Percentiles rank a stretch among this genome's conserved stretches.
phyloP scores from a whole-genome alignment of 2,797 vertebrate genomes.

The Oreonectes daqikongensis region DNA sequence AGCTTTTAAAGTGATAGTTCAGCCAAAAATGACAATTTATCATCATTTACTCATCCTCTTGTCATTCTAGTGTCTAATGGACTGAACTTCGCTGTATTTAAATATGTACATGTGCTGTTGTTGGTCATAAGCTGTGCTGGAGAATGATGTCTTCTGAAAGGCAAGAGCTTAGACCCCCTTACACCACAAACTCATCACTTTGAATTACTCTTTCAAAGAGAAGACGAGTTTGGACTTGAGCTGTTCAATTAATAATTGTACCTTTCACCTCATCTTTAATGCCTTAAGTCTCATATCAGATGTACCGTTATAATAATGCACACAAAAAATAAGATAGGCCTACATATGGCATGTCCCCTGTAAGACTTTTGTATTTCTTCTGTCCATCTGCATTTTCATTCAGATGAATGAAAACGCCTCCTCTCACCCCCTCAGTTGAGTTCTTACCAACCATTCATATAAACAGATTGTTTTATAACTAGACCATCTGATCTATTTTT shows the following conservation, averaged over 20 bases:
- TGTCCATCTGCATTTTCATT: background rate
- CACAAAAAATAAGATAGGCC: slow-evolving; percentile 5
- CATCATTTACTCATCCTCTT: background rate
- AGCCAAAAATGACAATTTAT: too few species aligned
- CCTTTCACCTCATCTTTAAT: slow-evolving; percentile 50
- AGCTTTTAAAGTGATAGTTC: too few species aligned
- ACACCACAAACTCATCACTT: slow-evolving; percentile 22
- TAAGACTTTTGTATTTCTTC: too few species aligned
- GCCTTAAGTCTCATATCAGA: slow-evolving; percentile 52
- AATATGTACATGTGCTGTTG: background rate
- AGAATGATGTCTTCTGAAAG: slow-evolving; percentile 19
- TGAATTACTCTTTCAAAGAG: background rate
- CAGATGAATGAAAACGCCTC: slow-evolving; percentile 9
- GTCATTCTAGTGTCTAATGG: background rate
- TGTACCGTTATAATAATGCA: slow-evolving; percentile 4
- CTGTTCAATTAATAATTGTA: slow-evolving; percentile 59
- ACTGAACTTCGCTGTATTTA: background rate
- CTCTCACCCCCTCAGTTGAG: background rate
- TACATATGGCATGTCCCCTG: background rate
- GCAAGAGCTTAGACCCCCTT: background rate
- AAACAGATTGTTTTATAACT: slow-evolving; percentile 30
- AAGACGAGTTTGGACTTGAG: slow-evolving; percentile 41
- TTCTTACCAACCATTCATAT: slow-evolving; percentile 23
- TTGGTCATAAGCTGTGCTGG: background rate
- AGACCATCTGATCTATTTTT: slow-evolving; percentile 1